Percentiles rank a stretch among this genome's conserved stretches.
These are phyloP conservation scores for Chydorus sphaericus DNA, from an alignment of 2,888 invertebrate species.

Conservation along the genomic window DNA sequence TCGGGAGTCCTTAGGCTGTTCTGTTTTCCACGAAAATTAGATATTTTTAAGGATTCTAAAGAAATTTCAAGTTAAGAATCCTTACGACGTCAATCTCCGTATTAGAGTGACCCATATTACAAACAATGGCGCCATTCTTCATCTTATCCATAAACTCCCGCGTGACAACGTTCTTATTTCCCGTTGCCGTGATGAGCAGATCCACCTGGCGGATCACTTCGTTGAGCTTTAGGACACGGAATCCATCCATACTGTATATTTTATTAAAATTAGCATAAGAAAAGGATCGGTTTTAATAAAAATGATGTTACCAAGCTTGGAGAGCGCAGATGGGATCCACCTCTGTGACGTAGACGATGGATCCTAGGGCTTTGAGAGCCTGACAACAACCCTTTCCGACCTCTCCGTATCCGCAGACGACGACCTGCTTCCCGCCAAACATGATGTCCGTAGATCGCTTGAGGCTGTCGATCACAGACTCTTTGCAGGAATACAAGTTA, in stretches of 20 bases:
- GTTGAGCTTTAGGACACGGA: constrained; percentile 81
- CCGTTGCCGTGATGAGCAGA: constrained; percentile 93
- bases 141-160: constrained; percentile 91
- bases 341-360: constrained; percentile 84
- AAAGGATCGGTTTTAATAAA: not conserved
- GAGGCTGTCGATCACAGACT: constrained; percentile 71
- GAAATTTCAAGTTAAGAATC: constrained; percentile 18
- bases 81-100: constrained; percentile 85
- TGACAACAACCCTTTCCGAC: constrained; percentile 95
- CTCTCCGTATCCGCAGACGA: constrained; percentile 93
- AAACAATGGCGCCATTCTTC: constrained; percentile 88
- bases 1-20: constrained; percentile 85
- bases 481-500: constrained; percentile 88
- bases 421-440: constrained; percentile 95
- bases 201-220: constrained; percentile 86
- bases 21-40: constrained; percentile 29
- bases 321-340: constrained; percentile 96
- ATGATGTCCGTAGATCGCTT: constrained; percentile 88
- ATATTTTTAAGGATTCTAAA: not conserved
- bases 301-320: constrained; percentile 58
- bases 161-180: constrained; percentile 91
- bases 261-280: constrained; percentile 1
- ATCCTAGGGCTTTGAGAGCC: constrained; percentile 83
- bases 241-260: constrained; percentile 77
- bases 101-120: constrained; percentile 96